These are phyloP conservation scores for Cordilura impudica DNA, from an alignment of 2,888 invertebrate species.

Conservation along the genomic window DNA sequence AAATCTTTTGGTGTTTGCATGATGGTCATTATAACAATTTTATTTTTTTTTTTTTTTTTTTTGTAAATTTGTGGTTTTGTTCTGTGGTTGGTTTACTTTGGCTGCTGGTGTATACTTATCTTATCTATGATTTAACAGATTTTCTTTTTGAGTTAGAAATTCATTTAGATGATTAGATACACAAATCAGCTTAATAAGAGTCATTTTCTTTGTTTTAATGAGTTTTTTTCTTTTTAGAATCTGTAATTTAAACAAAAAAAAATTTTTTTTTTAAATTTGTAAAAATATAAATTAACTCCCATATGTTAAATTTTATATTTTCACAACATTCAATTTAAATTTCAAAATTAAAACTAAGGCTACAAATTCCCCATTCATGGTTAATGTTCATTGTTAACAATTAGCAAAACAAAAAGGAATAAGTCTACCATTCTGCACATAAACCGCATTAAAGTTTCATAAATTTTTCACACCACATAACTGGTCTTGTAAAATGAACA, in stretches of 20 bases:
- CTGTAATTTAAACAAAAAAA: no score
- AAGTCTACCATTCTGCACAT: constrained; percentile 5
- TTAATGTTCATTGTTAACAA: constrained; percentile 43
- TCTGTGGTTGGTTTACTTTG: constrained; percentile 21
- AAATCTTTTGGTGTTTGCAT: constrained; percentile 21
- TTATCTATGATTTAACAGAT: constrained; percentile 1
- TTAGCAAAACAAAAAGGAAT: constrained; percentile 19
- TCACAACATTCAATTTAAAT: no score
- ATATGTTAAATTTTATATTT: no score
- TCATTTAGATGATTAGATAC: neutral
- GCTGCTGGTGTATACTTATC: constrained; percentile 24
- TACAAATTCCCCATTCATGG: no score
- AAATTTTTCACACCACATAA: constrained; percentile 53
- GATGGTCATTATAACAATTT: constrained; percentile 12
- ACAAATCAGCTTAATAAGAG: neutral
- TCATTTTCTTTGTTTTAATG: neutral
- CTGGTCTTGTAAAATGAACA: constrained; percentile 46
- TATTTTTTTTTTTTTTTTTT: neutral
- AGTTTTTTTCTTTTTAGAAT: no score
- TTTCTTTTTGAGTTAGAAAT: neutral
- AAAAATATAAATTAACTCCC: no score
- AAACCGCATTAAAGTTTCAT: constrained; percentile 57
- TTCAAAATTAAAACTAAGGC: no score
- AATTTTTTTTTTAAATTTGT: no score
- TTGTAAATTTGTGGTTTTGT: neutral